Evolutionary conservation across 2,113 vertebrate species (phyloP).

Genomic region (Donacobius atricapilla): DNA sequence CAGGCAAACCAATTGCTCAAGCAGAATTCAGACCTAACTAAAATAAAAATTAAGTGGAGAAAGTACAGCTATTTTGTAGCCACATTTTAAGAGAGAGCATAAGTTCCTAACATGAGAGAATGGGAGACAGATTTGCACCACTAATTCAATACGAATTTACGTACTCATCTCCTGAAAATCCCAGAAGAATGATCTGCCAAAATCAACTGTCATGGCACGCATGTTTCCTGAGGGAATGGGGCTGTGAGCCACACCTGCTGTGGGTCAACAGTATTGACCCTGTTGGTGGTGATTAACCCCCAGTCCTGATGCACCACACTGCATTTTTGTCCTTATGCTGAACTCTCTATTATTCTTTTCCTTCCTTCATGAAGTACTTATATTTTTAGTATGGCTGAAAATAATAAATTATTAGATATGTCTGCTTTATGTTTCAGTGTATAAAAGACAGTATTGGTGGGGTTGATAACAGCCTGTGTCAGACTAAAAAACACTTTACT

Average conservation of each 20-base stretch:
- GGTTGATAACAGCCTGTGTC: not conserved
- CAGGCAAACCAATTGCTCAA: not conserved
- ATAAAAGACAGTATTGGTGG: not conserved
- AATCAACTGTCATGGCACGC: not conserved
- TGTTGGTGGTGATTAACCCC: not conserved
- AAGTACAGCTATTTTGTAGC: not conserved
- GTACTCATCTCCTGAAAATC: not conserved
- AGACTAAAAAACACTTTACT: not conserved
- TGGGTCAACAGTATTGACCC: not conserved
- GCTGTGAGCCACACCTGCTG: not conserved
- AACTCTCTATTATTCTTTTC: not conserved
- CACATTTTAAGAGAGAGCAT: not conserved
- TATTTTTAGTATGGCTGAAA: not conserved
- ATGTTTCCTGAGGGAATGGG: not conserved
- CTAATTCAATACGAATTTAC: not conserved
- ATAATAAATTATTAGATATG: not conserved
- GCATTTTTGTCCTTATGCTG: not conserved
- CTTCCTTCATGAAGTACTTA: not conserved
- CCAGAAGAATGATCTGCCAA: not conserved
- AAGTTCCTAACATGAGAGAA: not conserved
- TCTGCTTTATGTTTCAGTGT: not conserved
- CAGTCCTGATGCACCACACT: not conserved
- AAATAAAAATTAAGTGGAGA: not conserved
- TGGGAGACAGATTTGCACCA: not conserved
- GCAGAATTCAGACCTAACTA: not conserved